Base-by-base conservation (phyloP, 2,888 invertebrate genomes). In the Hoplodrina blanda region DNA sequence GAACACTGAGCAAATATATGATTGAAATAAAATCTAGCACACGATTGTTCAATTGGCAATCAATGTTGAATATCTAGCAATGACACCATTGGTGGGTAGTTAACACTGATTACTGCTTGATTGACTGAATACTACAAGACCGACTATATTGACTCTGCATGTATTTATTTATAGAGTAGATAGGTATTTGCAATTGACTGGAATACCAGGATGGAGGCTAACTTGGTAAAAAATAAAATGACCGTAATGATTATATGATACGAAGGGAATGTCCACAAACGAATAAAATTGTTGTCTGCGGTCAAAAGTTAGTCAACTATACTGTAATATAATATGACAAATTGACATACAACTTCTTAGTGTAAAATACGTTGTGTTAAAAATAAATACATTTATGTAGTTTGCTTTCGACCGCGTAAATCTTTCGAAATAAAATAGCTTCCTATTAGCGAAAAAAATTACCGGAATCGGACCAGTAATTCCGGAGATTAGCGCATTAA, bases 41-140 rank as follows among this genome's bases (percentile, higher is more conserved):
- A 63, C 25, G 20, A 25, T 59, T 49, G 70, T 65, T 81, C 52
- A 44, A 82, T 76, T 72, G 69, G 44, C 76, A 82, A 79, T 74
- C 70, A 76, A 68, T 72, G 49, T 63, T 73, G 62, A 71, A 57
- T 69, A 59, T 37, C 17, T 19, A 41, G 17, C 61, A 71, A 67
- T 68, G 69, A 62, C 64, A 71, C 55, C 57, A 67, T 64, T 76
- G 67, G 19, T 25, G 46, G 41, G 15, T 20, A 70, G 56, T 76
- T 78, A 55, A 76, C 63, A 55, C 30, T 64, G 53, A 69, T 66
- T 53, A 60, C 62, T 60, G 37, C 52, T 61, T 54, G 41, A 75
- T 80, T 76, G 65, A 19, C 41, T 55, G n/a, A 61, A 54, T 49
- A 66, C 30, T 37, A 37, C 46, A 37, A 25, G 33, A 44, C n/a